Conservation (phyloP, 2,888 invertebrate species). For the Drosophila robusta region DNA sequence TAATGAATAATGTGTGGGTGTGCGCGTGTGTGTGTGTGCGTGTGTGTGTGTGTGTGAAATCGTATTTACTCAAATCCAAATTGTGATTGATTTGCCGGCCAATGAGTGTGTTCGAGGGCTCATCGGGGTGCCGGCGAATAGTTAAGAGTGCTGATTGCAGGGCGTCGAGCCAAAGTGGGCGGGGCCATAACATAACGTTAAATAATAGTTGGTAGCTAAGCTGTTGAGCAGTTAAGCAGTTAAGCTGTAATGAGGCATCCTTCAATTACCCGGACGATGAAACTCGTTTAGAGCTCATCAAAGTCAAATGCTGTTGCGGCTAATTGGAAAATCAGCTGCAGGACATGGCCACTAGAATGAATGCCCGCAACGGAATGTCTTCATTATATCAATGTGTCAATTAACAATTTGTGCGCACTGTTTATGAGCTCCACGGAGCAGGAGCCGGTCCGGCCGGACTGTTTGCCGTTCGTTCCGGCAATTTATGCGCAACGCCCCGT, state of each 20-base stretch:
- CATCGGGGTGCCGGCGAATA: neutral
- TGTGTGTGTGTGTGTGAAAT: constrained; percentile 2
- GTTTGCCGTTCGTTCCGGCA: constrained; percentile 2
- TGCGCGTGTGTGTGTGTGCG: neutral
- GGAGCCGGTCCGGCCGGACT: neutral
- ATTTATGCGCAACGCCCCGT: constrained; percentile 36
- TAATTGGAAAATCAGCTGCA: constrained; percentile 43
- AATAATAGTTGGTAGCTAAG: constrained; percentile 32
- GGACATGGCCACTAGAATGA: constrained; percentile 13
- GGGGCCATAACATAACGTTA: constrained; percentile 21
- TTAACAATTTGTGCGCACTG: constrained; percentile 72
- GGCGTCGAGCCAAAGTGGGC: too few relatives aligned
- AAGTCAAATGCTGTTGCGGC: constrained; percentile 33
- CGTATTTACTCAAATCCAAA: constrained; percentile 38
- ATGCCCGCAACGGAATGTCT: constrained; percentile 15
- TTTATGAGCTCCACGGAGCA: constrained; percentile 43
- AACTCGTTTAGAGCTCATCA: constrained; percentile 36
- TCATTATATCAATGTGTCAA: constrained; percentile 70
- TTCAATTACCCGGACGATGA: constrained; percentile 36
- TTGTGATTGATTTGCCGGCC: constrained; percentile 48
- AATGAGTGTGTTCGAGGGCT: neutral
- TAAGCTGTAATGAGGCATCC: constrained; percentile 26
- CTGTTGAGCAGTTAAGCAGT: constrained; percentile 18
- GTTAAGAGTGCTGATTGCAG: neutral
- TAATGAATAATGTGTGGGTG: constrained; percentile 30